These are phyloP conservation scores for Cyphomyrus plagiostoma DNA, from an alignment of 2,113 vertebrate species.

Conservation along the genomic window DNA sequence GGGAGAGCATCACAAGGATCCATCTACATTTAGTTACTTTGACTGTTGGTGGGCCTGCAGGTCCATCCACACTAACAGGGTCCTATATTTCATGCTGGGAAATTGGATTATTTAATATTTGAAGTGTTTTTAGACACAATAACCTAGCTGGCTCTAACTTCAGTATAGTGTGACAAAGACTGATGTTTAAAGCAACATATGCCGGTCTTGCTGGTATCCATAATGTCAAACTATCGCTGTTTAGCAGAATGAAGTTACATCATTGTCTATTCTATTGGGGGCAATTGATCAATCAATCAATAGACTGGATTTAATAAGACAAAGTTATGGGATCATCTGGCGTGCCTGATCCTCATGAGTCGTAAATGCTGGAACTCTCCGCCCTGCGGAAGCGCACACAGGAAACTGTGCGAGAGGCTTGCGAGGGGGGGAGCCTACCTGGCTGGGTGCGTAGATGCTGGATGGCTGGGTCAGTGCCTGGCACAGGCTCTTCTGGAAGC, in stretches of 20 bases:
- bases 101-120: neutral
- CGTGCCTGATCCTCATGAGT: neutral
- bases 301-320: neutral
- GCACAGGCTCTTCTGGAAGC: slow-evolving; percentile 84
- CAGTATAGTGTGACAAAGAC: neutral
- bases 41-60: neutral
- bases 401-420: neutral
- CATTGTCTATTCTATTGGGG: neutral
- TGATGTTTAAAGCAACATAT: neutral
- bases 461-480: slow-evolving; percentile 79
- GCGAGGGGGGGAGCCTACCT: slow-evolving; percentile 77
- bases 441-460: slow-evolving; percentile 89
- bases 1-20: neutral
- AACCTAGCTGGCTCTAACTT: neutral
- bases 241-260: neutral
- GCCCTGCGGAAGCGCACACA: neutral
- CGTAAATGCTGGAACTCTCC: neutral
- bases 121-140: neutral
- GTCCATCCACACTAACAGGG: neutral
- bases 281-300: neutral
- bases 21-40: neutral
- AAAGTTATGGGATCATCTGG: neutral
- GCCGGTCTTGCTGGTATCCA: neutral
- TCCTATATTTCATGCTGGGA: neutral
- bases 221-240: neutral